phyloP scores from a whole-genome alignment of 2,797 vertebrate species.

The Pempheris klunzingeri region DNA sequence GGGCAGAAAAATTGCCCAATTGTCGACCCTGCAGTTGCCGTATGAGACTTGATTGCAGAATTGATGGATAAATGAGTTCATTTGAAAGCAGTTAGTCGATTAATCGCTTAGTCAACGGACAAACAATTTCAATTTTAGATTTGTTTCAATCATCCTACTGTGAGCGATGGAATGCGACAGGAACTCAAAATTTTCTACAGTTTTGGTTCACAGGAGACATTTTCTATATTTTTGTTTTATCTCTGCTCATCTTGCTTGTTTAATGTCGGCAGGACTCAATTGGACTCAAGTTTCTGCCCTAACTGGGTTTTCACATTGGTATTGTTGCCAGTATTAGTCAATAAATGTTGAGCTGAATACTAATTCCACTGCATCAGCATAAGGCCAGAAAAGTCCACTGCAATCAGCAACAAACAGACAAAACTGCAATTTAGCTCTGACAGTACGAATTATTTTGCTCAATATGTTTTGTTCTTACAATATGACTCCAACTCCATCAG shows the following conservation, averaged over 20 bases:
- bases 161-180: neutral
- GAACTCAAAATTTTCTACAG: neutral
- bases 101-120: too few relatives aligned
- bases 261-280: neutral
- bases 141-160: neutral
- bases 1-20: neutral
- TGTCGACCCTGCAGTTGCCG: neutral
- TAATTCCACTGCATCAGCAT: neutral
- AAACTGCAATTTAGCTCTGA: neutral
- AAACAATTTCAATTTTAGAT: too few relatives aligned
- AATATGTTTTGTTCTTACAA: neutral
- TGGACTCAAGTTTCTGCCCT: neutral
- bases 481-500: constrained; percentile 19
- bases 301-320: neutral
- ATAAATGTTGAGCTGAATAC: neutral
- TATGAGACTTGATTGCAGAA: neutral
- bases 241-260: neutral
- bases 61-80: neutral
- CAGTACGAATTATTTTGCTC: neutral
- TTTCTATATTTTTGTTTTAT: neutral
- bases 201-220: neutral
- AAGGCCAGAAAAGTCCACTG: neutral
- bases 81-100: neutral
- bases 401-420: neutral
- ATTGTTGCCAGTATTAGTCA: constrained; percentile 1